A percentile compares a stretch with the other conserved stretches of the same genome.
These are phyloP conservation scores for Macropis europaea DNA, from an alignment of 2,888 invertebrate species.

Conservation along the genomic window DNA sequence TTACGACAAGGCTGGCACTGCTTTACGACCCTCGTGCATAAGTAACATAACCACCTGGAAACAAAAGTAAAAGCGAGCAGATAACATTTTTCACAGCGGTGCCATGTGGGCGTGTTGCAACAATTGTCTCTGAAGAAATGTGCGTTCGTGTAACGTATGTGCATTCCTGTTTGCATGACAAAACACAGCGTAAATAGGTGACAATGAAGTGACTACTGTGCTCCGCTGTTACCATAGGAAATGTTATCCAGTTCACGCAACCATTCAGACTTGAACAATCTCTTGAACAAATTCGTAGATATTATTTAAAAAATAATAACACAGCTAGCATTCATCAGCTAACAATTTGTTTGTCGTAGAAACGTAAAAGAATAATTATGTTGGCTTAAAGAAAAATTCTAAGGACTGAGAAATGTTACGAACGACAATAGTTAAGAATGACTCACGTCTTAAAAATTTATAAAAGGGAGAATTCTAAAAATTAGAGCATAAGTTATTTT, in stretches of 20 bases:
- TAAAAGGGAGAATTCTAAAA: too few species aligned
- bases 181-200: not conserved
- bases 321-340: too few species aligned
- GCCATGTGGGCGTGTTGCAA: conserved; percentile 39
- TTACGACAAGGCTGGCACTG: too few species aligned
- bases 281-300: not conserved
- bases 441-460: too few species aligned
- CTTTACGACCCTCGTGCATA: too few species aligned
- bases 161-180: not conserved
- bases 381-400: too few species aligned
- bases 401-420: too few species aligned
- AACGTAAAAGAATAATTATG: too few species aligned
- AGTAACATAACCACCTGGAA: not conserved
- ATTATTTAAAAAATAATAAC: too few species aligned
- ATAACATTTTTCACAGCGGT: conserved; percentile 14
- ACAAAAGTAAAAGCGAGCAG: conserved; percentile 18
- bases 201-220: conserved; percentile 15
- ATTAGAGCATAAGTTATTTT: too few species aligned
- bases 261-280: not conserved
- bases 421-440: too few species aligned
- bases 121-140: conserved; percentile 4
- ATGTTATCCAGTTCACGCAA: not conserved
- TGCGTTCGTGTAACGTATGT: not conserved
- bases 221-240: not conserved
- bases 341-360: too few species aligned